Evolutionary conservation across 2,797 vertebrate species (phyloP).

Genomic region (Coregonus ussuriensis): DNA sequence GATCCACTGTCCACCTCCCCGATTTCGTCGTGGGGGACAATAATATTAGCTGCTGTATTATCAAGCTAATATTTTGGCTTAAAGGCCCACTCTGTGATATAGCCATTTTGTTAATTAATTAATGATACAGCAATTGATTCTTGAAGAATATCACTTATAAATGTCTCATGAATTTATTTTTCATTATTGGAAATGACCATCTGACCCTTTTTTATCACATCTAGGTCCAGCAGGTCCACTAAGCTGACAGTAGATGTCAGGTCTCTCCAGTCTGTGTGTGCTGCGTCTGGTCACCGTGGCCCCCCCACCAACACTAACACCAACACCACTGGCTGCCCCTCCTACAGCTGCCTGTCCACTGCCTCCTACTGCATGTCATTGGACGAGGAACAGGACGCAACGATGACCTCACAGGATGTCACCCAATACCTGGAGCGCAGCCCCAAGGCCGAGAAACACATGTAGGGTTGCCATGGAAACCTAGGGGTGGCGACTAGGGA

Average conservation of each 20-base stretch:
- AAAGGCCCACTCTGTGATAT: not conserved
- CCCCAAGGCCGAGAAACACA: constrained; percentile 69
- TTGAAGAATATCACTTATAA: not conserved
- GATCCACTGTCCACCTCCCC: too few relatives aligned
- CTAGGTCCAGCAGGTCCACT: constrained; percentile 77
- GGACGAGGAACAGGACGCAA: constrained; percentile 69
- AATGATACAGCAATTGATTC: not conserved
- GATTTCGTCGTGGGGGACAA: too few relatives aligned
- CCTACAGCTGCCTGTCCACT: constrained; percentile 72
- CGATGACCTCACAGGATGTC: constrained; percentile 80
- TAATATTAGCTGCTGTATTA: not conserved
- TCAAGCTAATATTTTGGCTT: not conserved
- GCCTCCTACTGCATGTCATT: constrained; percentile 69
- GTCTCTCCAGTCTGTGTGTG: constrained; percentile 66
- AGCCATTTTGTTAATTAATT: not conserved
- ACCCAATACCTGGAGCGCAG: constrained; percentile 85
- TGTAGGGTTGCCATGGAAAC: constrained; percentile 63
- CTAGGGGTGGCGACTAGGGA: too few relatives aligned
- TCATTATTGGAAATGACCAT: too few relatives aligned
- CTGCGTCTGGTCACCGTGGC: constrained; percentile 38
- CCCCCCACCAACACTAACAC: not conserved
- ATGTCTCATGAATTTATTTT: not conserved
- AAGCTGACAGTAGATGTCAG: constrained; percentile 73
- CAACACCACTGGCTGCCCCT: constrained; percentile 37
- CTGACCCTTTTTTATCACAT: not conserved